Base-by-base conservation (phyloP, 2,888 invertebrate species). In the Nephrocerus scutellatus region DNA sequence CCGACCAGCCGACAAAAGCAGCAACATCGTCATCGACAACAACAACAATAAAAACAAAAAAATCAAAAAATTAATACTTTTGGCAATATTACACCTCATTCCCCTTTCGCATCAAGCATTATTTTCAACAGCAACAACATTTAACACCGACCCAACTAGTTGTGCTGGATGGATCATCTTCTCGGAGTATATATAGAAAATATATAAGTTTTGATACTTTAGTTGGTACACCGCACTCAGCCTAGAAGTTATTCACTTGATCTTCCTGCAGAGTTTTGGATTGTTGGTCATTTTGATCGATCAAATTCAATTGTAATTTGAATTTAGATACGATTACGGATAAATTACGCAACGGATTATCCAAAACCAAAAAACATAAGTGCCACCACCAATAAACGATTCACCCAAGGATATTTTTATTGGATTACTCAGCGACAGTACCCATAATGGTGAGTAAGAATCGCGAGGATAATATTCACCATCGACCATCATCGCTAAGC, bases 171-270 rank as follows among this genome's bases (percentile, higher is more conserved):
- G 45, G 44, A 44, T 47, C 53, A 50, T 50, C 51, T 51, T 51
- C 57, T 48, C 52, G 55, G 59, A 59, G 64, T 62, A 63, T 64
- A 64, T 64, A 64, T 64, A 64, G 63, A 63, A 63, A 64, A 64
- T 64, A 60, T 58, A 54, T 55, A 60, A 55, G 62, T 60, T 63
- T 63, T 55, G 60, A 57, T 60, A 56, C 59, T 58, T 64, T 64
- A 64, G 64, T 64, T 64, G 64, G 63, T 64, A 64, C 58, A 62
- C 63, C 64, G 61, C 62, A 62, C 59, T 63, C 63, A 59, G 61
- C 58, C 61, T 58, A 63, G 62, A 62, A 63, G 63, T 61, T 43
- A 43, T 45, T 41, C 32, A 25, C 22, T 41, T 30, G 38, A 36
- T 36, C 40, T 38, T 34, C 33, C 34, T 41, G 37, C 43, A 43